Base-by-base conservation (phyloP, 2,113 vertebrate species). In the Channa argus region DNA sequence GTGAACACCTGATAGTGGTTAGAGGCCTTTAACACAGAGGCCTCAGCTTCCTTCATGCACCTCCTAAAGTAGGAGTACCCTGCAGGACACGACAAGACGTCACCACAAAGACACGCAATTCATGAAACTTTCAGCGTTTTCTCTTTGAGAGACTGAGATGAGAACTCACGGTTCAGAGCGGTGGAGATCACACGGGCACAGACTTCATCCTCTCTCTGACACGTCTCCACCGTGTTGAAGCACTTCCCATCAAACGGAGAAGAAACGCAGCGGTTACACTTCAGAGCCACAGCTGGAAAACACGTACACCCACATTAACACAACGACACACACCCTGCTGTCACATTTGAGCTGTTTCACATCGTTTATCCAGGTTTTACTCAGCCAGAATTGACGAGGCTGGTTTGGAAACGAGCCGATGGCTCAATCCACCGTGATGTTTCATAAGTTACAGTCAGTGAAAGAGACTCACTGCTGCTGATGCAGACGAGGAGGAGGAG, bases 41-140 rank as follows among this genome's bases (percentile, higher is more conserved):
- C 64, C 5, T 69, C 74, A 1, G 44, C 44, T 5, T 2, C 10
- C 74, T n/a, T 69, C 64, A 77, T 69, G 58, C 74, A 77, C 45
- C 74, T 49, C 66, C 69, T 77, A 51, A 69, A 69, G n/a, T 69
- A 63, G 0, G 64, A 56, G 43, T 15, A 63, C 15, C 5, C 65
- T 69, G 37, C 36, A 50, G 54, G 6, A 7, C 24, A 24, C 24
- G 24, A 24, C 24, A 24, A 24, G 24, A 24, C 1, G 24, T 24
- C 24, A 24, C 24, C 24, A 24, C 24, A 24, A 24, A 24, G 24
- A 24, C 24, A 24, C 24, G 24, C 1, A 24, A 24, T 24, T 24
- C 24, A 24, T 24, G 24, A 24, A 24, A 24, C 24, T 24, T 24
- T 24, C 24, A 24, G 24, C 1, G 24, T 24, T 24, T 24, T 24